Percentiles rank a stretch among this genome's conserved stretches.
Conservation (phyloP, 2,888 invertebrate genomes). For the Trachelus tabidus region DNA sequence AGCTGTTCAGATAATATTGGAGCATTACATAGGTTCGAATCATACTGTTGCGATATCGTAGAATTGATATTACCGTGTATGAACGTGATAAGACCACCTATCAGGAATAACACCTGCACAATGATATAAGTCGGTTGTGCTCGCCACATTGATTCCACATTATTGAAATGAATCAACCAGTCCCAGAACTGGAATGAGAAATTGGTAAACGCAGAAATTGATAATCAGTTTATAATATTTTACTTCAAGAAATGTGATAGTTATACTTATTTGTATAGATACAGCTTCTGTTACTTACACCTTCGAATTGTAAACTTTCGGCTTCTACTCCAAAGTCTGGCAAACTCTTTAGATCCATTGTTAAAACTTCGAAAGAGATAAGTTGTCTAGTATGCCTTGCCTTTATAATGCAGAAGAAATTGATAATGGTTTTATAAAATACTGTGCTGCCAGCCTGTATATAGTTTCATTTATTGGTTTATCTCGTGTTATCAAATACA, state of each 20-base stretch:
- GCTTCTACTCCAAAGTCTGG: not conserved
- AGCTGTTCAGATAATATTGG: constrained; percentile 66
- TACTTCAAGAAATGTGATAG: not conserved
- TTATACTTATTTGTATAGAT: not conserved
- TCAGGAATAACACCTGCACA: constrained; percentile 72
- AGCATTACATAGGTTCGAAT: not conserved
- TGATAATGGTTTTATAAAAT: not conserved
- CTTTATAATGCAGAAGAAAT: not conserved
- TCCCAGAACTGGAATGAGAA: constrained; percentile 68
- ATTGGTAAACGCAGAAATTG: not conserved
- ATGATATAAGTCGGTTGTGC: constrained; percentile 77
- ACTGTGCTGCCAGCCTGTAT: not conserved
- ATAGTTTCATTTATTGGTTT: not conserved
- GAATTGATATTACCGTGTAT: constrained; percentile 71
- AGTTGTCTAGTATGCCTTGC: not conserved
- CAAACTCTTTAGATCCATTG: not conserved
- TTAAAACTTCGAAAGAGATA: not conserved
- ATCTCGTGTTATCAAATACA: not conserved
- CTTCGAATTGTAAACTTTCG: not conserved
- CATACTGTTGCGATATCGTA: not conserved
- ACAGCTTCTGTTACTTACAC: not conserved
- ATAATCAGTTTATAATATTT: not conserved
- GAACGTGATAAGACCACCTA: constrained; percentile 75
- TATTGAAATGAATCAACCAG: constrained; percentile 73
- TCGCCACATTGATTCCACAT: constrained; percentile 70